Conservation (phyloP, 2,113 vertebrate species). For the Paedocypris sp. region DNA sequence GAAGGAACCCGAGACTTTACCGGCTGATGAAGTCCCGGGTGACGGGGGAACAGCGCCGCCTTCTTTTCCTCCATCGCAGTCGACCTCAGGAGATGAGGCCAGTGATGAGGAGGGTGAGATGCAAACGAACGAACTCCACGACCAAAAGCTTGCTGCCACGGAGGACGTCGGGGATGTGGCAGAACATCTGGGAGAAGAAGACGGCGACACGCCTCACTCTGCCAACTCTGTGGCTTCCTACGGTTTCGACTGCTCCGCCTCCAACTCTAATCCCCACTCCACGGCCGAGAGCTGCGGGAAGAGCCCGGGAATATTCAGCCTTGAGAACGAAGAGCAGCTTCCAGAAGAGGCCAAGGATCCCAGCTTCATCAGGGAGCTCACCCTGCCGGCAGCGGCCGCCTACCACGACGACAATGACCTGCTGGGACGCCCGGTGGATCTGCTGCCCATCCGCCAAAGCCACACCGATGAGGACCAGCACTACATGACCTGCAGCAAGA, state of each 20-base stretch:
- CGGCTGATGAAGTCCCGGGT: constrained; percentile 65
- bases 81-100: constrained; percentile 64
- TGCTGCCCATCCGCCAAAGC: constrained; percentile 52
- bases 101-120: constrained; percentile 66
- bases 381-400: constrained; percentile 44
- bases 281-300: constrained; percentile 67
- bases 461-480: constrained; percentile 44
- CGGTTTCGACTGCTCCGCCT: constrained; percentile 65
- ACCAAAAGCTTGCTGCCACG: constrained; percentile 43
- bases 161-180: constrained; percentile 55
- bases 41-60: constrained; percentile 65
- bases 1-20: constrained; percentile 68
- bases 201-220: constrained; percentile 65
- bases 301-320: constrained; percentile 68
- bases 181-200: constrained; percentile 40
- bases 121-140: constrained; percentile 57
- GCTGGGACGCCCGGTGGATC: constrained; percentile 54
- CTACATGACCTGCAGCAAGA: constrained; percentile 55
- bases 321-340: constrained; percentile 68
- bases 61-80: constrained; percentile 56
- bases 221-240: constrained; percentile 68
- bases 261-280: constrained; percentile 68
- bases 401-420: constrained; percentile 41
- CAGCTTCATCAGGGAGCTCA: constrained; percentile 64
- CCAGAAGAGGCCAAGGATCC: constrained; percentile 65